Evolutionary conservation across 2,797 vertebrate species (phyloP).

Genomic region (Atherinosoma microstoma): DNA sequence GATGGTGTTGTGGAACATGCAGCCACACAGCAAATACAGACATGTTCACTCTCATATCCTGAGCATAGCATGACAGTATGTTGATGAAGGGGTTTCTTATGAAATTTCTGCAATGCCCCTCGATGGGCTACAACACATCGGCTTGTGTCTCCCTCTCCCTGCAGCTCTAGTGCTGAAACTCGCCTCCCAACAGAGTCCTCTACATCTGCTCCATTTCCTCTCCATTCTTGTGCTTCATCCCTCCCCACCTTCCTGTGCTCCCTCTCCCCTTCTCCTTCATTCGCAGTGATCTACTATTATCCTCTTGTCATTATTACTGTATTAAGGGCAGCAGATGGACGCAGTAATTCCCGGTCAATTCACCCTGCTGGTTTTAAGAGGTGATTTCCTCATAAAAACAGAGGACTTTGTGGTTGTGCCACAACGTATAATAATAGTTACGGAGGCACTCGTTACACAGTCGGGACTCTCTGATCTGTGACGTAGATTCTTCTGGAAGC

Average conservation of each 20-base stretch:
- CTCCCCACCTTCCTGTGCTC: constrained; percentile 39
- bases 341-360: constrained; percentile 31
- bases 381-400: constrained; percentile 52
- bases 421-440: constrained; percentile 46
- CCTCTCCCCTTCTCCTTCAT: constrained; percentile 27
- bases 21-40: constrained; percentile 34
- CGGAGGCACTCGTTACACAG: constrained; percentile 55
- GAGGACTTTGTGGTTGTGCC: constrained; percentile 30
- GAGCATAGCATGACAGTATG: not conserved
- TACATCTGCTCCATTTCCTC: constrained; percentile 67
- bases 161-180: constrained; percentile 39
- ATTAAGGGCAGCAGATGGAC: constrained; percentile 55
- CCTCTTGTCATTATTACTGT: constrained; percentile 50
- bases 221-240: constrained; percentile 37
- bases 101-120: constrained; percentile 8
- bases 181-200: constrained; percentile 53
- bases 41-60: constrained; percentile 17
- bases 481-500: constrained; percentile 75
- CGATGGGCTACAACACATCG: constrained; percentile 23
- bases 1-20: constrained; percentile 56
- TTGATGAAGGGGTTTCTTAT: not conserved
- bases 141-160: constrained; percentile 52
- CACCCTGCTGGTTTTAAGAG: constrained; percentile 39
- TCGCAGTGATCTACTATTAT: constrained; percentile 48
- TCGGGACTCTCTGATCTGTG: constrained; percentile 67